These are phyloP conservation scores for Ranitomeya variabilis DNA, from an alignment of 2,113 vertebrate genomes.

Conservation along the genomic window DNA sequence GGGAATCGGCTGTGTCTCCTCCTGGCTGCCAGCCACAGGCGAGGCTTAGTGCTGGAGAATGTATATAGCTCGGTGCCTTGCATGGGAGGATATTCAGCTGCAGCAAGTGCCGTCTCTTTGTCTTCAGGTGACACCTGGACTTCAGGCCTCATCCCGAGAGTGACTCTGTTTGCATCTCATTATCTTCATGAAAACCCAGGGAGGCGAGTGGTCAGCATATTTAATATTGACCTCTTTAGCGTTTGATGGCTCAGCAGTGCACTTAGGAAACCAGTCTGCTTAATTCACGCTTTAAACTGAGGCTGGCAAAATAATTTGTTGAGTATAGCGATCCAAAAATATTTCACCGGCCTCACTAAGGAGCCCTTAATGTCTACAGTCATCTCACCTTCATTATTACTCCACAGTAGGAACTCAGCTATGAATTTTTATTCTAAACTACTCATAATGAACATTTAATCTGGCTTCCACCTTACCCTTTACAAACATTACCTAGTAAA, in stretches of 20 bases:
- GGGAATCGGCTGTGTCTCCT: constrained; percentile 35
- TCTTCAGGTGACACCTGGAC: constrained; percentile 52
- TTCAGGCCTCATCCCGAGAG: constrained; percentile 24
- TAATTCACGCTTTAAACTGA: constrained; percentile 46
- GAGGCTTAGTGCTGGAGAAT: constrained; percentile 14
- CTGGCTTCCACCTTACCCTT: too few relatives aligned
- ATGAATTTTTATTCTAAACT: neutral
- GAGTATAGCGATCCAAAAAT: constrained; percentile 32
- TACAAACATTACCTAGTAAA: too few relatives aligned
- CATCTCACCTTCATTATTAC: constrained; percentile 3
- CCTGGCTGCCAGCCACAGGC: constrained; percentile 32
- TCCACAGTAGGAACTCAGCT: neutral
- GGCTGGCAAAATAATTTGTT: constrained; percentile 38
- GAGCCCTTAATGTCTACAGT: neutral
- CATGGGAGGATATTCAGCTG: constrained; percentile 24
- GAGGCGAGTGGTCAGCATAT: constrained; percentile 56
- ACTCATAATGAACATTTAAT: constrained; percentile 15
- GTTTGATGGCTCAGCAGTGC: constrained; percentile 53
- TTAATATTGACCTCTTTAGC: constrained; percentile 54
- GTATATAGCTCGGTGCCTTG: neutral
- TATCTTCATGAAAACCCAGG: constrained; percentile 43
- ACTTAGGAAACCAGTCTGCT: constrained; percentile 1
- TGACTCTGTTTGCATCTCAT: constrained; percentile 47
- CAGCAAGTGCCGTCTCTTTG: constrained; percentile 19
- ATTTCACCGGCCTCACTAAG: neutral